phyloP scores from a whole-genome alignment of 2,888 invertebrate genomes.

The Rugalucina vietnamica region DNA sequence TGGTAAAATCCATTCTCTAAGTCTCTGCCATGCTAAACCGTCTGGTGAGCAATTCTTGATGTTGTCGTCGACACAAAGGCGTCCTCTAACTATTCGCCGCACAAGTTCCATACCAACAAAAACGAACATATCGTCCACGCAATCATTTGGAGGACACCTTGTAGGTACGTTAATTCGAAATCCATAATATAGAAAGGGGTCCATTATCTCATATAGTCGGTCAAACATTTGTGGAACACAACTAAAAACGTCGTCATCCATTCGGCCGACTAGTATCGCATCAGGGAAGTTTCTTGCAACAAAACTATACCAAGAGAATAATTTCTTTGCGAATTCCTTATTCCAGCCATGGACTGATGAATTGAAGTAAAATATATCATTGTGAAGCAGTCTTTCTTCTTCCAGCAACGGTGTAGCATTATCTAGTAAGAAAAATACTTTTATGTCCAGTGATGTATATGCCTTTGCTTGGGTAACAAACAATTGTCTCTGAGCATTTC shows the following conservation, averaged over 20 bases:
- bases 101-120: neutral
- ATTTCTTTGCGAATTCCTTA: neutral
- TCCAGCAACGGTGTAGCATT: neutral
- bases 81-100: neutral
- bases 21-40: neutral
- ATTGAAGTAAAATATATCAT: neutral
- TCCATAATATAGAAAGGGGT: neutral
- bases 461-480: neutral
- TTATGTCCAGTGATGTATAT: neutral
- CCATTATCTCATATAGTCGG: neutral
- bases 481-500: neutral
- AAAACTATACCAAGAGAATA: too few relatives aligned
- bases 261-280: neutral
- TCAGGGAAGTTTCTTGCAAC: neutral
- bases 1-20: neutral
- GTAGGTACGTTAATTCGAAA: too few relatives aligned
- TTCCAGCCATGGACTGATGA: neutral
- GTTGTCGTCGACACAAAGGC: neutral
- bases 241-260: neutral
- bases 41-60: neutral
- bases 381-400: neutral
- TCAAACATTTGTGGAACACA: neutral
- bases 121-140: neutral
- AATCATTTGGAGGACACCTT: neutral
- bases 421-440: neutral